phyloP scores from a whole-genome alignment of 2,888 invertebrate genomes.

The Pyrrhia umbra region DNA sequence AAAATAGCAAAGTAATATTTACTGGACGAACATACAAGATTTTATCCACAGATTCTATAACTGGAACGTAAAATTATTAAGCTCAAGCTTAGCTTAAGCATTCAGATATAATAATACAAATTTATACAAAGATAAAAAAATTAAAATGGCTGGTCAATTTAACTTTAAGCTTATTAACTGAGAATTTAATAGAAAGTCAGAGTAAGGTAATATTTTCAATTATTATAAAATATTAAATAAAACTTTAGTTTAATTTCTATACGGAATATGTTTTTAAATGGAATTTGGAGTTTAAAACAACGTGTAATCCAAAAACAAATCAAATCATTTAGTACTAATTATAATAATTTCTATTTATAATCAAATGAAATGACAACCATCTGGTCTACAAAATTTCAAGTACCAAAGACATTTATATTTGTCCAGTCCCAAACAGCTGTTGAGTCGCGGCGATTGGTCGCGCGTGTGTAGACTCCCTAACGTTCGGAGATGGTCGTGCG shows the following conservation, averaged over 20 bases:
- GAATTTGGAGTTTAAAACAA: not conserved
- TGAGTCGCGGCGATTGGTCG: conserved; percentile 49
- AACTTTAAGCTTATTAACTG: conserved; percentile 20
- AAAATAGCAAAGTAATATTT: not conserved
- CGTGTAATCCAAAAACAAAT: not conserved
- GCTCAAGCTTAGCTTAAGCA: conserved; percentile 6
- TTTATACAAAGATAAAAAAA: not conserved
- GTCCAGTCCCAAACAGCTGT: conserved; percentile 58
- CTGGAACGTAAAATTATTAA: not conserved
- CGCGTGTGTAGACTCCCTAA: conserved; percentile 71
- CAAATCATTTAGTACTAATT: conserved; percentile 33
- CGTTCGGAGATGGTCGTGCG: conserved; percentile 73
- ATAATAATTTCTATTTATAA: conserved; percentile 58
- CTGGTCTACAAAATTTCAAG: conserved; percentile 60
- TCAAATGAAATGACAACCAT: conserved; percentile 54
- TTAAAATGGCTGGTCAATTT: not conserved
- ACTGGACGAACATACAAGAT: not conserved
- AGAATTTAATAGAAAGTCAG: not conserved
- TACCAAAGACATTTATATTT: conserved; percentile 66
- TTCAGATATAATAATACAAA: not conserved
- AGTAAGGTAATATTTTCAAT: conserved; percentile 9
- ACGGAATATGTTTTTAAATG: no score
- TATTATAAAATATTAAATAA: conserved; percentile 7
- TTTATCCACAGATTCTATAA: not conserved
- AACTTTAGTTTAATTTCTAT: conserved; percentile 11